Base-by-base conservation (phyloP, 2,888 invertebrate genomes). In the Cyrtodaria siliqua region DNA sequence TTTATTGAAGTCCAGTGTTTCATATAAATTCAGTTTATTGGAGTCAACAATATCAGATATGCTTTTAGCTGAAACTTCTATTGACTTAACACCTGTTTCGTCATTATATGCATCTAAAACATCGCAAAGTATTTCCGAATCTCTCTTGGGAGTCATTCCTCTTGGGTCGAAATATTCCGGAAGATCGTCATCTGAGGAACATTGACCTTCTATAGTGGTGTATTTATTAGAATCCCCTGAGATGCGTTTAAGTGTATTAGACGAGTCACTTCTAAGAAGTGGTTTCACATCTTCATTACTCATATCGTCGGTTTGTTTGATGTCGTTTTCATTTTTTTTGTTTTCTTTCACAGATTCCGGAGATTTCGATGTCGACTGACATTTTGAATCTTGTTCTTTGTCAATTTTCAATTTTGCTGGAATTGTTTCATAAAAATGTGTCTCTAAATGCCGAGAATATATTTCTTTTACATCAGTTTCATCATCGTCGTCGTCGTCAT, bases 51-150 rank as follows among this genome's bases (percentile, higher is more conserved):
- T 44, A 44, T 64, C 55, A 16, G 53, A 27, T 20, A 63, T 40
- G 24, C 56, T 56, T 26, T 33, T 27, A 12, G 49, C 57, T 27
- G 57, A 49, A 14, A 53, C 60, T 9, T 72, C 60, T n/a, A 44
- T 44, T 8, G 40, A 8, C 12, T 33, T 33, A 4, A 33, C 33
- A 9, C n/a, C 40, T 2, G 53, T 59, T 12, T 79, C 70, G 4
- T 69, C 69, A n/a, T 61, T 42, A 50, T 83, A 82, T 0, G 69
- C 76, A 33, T 74, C 74, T 47, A 82, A 71, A 8, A 83, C 82
- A 2, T 79, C 84, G 61, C 71, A 64, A 16, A 81, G 61, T n/a
- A 81, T 74, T 59, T 86, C 82, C 12, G 83, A 76, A 49, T 79
- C 83, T 52, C 76, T 60, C 42, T 79, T 80, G 9, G 78, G 78